These are phyloP conservation scores for Mycteria americana DNA, from an alignment of 2,797 vertebrate species.

Conservation along the genomic window DNA sequence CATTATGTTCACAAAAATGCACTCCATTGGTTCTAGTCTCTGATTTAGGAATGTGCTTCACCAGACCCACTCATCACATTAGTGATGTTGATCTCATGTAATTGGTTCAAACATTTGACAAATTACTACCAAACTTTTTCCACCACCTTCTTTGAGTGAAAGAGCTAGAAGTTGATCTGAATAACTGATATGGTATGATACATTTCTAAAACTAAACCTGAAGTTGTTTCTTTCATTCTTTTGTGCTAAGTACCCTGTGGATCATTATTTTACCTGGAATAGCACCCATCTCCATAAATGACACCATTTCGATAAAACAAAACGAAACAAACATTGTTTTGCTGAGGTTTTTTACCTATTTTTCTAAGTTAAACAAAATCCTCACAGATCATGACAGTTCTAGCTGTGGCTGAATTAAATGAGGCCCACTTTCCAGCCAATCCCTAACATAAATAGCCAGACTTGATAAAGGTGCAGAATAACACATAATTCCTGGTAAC, in stretches of 20 bases:
- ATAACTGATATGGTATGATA: background rate
- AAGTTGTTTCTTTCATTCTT: background rate
- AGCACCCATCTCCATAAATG: background rate
- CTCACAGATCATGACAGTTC: background rate
- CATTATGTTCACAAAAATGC: background rate
- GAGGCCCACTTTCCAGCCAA: background rate
- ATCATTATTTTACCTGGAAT: background rate
- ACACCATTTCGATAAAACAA: background rate
- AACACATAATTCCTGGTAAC: background rate
- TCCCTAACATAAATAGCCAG: background rate
- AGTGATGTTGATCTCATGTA: background rate
- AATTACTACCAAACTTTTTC: background rate
- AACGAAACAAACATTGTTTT: background rate
- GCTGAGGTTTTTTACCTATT: fast-evolving
- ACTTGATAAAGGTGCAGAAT: background rate
- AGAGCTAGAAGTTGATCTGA: background rate
- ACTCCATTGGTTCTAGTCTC: background rate
- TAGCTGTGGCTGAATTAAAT: background rate
- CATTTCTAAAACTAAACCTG: background rate
- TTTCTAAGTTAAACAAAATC: background rate
- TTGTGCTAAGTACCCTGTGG: background rate
- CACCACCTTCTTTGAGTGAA: background rate
- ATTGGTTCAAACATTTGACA: background rate
- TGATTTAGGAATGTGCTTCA: background rate
- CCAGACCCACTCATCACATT: background rate